Evolutionary conservation across 2,888 invertebrate genomes (phyloP), one percentile per base, ranked within the genome.

Genomic region (Hydrotaea diabolus): DNA sequence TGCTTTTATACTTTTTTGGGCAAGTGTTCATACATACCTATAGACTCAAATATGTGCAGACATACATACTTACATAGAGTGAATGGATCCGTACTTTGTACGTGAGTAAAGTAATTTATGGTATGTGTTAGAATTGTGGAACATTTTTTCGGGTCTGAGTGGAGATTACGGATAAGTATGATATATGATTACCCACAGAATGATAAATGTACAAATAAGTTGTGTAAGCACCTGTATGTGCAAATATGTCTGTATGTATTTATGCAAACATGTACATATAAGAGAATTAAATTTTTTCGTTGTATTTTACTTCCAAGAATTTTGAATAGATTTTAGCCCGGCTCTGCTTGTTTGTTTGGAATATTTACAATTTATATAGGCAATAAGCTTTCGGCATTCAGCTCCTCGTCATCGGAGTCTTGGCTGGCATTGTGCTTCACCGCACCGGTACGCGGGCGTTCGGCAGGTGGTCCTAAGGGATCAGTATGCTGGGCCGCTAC

Each of bases 401-500:
- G 89, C 83, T 92, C 92, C 4, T 92, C 92, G 71, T 92, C 92
- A 55, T 89, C 92, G 0, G 92, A 92, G 31, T 92, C 92, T 17
- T 88, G 89, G 78, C 89, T 89, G 9, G 87, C 86, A 13, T 90
- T 89, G 0, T 87, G 77, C 26, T 88, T 86, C 8, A 88, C 87
- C 88, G 91, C 90, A 1, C 92, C 93, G 2, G 92, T 92, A n/a
- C 91, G 90, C 0, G 93, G 92, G 4, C 92, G 90, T 83, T 92
- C 92, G 0, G 91, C 89, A 2, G 92, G 91, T 3, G 92, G 92
- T 2, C 93, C 93, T 36, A 93, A 82, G 2, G 92, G 92, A 88
- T 93, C 93, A 0, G 88, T 87, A 84, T 92, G 91, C 21, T 90
- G 90, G 4, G 83, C 82, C 78, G 17, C 21, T 69, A 59, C 75